Evolutionary conservation across 2,797 vertebrate genomes (phyloP).

Genomic region (Bradypodion ventrale): DNA sequence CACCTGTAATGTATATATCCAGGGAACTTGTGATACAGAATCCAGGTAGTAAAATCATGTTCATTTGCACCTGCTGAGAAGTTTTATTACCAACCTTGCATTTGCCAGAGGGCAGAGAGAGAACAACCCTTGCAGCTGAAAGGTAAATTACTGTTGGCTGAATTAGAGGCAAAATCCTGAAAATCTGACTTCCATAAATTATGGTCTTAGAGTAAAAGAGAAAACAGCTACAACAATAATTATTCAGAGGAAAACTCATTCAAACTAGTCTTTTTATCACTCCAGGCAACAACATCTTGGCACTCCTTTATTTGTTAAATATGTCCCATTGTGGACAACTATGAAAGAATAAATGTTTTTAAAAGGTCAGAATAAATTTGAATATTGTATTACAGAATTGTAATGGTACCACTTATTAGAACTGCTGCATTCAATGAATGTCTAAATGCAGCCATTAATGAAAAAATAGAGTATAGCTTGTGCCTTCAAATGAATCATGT

Average conservation of each 20-base stretch:
- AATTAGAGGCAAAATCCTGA: constrained; percentile 3
- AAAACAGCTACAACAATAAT: constrained; percentile 29
- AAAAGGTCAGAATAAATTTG: constrained; percentile 25
- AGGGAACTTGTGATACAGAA: not conserved
- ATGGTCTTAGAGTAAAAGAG: not conserved
- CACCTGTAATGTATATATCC: not conserved
- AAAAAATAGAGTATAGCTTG: constrained; percentile 22
- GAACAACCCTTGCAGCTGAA: constrained; percentile 15
- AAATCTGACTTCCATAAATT: constrained; percentile 32
- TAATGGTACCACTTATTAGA: constrained; percentile 32
- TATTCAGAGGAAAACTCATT: constrained; percentile 34
- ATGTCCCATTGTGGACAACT: constrained; percentile 9
- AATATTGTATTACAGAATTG: constrained; percentile 40
- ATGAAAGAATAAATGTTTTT: constrained; percentile 15
- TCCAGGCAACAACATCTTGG: not conserved
- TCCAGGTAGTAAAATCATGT: not conserved
- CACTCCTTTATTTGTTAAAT: constrained; percentile 7
- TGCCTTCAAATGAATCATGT: constrained; percentile 44
- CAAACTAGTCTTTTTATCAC: constrained; percentile 28
- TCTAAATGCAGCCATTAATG: constrained; percentile 40
- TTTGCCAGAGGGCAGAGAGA: constrained; percentile 8
- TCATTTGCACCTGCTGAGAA: not conserved
- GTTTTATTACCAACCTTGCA: constrained; percentile 12
- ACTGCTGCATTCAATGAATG: constrained; percentile 4
- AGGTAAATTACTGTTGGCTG: constrained; percentile 15